These are phyloP conservation scores for Scartelaos histophorus DNA, from an alignment of 2,113 vertebrate species.

Conservation along the genomic window DNA sequence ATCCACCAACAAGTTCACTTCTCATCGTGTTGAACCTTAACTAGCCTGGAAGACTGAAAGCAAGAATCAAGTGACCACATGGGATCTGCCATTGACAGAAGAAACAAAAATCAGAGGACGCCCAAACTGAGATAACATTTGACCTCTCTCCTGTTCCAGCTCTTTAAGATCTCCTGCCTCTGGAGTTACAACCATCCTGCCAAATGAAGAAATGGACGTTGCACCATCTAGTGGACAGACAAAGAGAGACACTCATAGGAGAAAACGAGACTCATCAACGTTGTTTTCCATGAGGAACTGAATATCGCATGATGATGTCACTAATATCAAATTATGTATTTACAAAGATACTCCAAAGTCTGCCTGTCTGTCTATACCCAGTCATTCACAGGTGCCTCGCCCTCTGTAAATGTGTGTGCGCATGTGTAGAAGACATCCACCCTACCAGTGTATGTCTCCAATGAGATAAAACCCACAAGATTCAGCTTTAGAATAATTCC, in stretches of 20 bases:
- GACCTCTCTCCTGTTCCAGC: slow-evolving; percentile 32
- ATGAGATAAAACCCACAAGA: slow-evolving; percentile 29
- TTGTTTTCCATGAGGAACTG: slow-evolving; percentile 57
- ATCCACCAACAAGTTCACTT: slow-evolving; percentile 42
- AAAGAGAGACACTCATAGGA: slow-evolving; percentile 14
- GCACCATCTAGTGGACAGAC: slow-evolving; percentile 60
- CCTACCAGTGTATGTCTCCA: slow-evolving; percentile 25
- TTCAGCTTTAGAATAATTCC: slow-evolving; percentile 43
- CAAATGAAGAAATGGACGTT: slow-evolving; percentile 35
- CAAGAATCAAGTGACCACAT: slow-evolving; percentile 35
- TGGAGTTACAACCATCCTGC: slow-evolving; percentile 27
- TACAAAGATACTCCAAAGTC: slow-evolving; percentile 76
- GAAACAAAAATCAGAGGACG: slow-evolving; percentile 29
- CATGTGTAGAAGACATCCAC: slow-evolving; percentile 56
- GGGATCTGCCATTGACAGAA: slow-evolving; percentile 26
- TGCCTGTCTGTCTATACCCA: slow-evolving; percentile 70
- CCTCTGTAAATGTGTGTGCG: slow-evolving; percentile 60
- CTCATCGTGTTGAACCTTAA: slow-evolving; percentile 50
- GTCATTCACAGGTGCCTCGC: slow-evolving; percentile 78
- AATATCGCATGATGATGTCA: slow-evolving; percentile 80
- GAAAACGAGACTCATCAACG: slow-evolving; percentile 17
- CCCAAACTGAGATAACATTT: slow-evolving; percentile 24
- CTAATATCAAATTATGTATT: slow-evolving; percentile 74
- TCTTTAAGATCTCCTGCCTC: slow-evolving; percentile 40
- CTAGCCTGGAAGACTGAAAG: slow-evolving; percentile 48